Evolutionary conservation across 2,888 invertebrate species (phyloP).

Genomic region (Drosophila paucipuncta): DNA sequence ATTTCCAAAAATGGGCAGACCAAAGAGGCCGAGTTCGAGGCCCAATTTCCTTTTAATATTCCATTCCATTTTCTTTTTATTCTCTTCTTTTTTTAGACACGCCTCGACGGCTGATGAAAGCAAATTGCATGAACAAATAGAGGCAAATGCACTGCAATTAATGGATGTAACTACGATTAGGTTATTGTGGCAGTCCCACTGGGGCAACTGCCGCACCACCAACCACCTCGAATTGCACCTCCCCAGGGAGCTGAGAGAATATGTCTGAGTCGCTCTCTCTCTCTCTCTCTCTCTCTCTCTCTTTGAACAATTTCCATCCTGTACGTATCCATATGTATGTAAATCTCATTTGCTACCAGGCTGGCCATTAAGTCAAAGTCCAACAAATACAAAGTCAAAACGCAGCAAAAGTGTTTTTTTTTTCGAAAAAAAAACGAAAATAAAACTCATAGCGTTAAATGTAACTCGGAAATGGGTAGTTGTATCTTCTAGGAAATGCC

Average conservation of each 20-base stretch:
- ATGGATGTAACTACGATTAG: constrained; percentile 16
- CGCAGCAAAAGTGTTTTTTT: constrained; percentile 51
- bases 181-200: constrained; percentile 27
- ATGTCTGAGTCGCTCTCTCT: background rate
- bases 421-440: constrained; percentile 9
- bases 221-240: constrained; percentile 27
- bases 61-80: constrained; percentile 1
- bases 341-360: constrained; percentile 31
- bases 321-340: constrained; percentile 4
- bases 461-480: constrained; percentile 33
- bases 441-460: constrained; percentile 46
- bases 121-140: constrained; percentile 64
- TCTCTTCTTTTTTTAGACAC: constrained; percentile 36
- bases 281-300: background rate
- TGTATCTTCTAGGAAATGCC: constrained; percentile 51
- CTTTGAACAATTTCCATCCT: background rate
- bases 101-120: constrained; percentile 70
- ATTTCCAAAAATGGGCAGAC: constrained; percentile 47
- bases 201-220: constrained; percentile 13
- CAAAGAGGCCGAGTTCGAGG: constrained; percentile 30
- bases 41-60: constrained; percentile 31
- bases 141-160: constrained; percentile 56
- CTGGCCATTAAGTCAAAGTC: constrained; percentile 67
- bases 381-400: constrained; percentile 76
- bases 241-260: constrained; percentile 13